Evolutionary conservation across 2,888 invertebrate genomes (phyloP).

Genomic region (Pyrgus malvae): DNA sequence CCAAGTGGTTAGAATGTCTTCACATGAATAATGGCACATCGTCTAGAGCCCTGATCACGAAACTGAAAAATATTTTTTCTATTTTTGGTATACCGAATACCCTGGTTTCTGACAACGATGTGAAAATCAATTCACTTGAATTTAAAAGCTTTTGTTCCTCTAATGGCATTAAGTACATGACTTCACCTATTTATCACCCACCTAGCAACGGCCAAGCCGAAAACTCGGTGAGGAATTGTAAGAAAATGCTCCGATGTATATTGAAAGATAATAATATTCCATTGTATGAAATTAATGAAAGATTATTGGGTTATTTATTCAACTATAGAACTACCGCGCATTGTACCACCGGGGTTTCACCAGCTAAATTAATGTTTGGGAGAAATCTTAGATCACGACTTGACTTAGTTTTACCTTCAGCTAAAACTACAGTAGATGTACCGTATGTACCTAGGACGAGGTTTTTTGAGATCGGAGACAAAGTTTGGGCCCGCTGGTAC

Average conservation of each 20-base stretch:
- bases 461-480: conserved; percentile 20
- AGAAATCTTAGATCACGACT: conserved; percentile 22
- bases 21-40: too few relatives aligned
- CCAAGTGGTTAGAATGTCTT: too few relatives aligned
- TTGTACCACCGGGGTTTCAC: conserved; percentile 36
- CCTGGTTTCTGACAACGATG: too few relatives aligned
- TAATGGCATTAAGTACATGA: conserved; percentile 27
- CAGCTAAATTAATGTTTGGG: conserved; percentile 36
- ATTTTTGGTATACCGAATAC: too few relatives aligned
- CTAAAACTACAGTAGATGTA: conserved; percentile 29
- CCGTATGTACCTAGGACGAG: conserved; percentile 26
- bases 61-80: too few relatives aligned
- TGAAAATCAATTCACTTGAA: conserved; percentile 28
- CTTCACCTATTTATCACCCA: conserved; percentile 36
- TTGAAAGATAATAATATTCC: conserved; percentile 21
- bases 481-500: conserved; percentile 30
- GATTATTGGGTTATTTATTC: background rate
- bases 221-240: conserved; percentile 18
- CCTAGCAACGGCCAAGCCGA: conserved; percentile 29
- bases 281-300: background rate
- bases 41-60: too few relatives aligned
- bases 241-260: conserved; percentile 13
- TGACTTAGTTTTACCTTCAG: conserved; percentile 5
- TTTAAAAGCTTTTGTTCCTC: too few relatives aligned
- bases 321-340: conserved; percentile 19